Percentiles rank a stretch among this genome's conserved stretches.
phyloP scores from a whole-genome alignment of 1,140 invertebrate genomes.

The Lucilia cuprina region DNA sequence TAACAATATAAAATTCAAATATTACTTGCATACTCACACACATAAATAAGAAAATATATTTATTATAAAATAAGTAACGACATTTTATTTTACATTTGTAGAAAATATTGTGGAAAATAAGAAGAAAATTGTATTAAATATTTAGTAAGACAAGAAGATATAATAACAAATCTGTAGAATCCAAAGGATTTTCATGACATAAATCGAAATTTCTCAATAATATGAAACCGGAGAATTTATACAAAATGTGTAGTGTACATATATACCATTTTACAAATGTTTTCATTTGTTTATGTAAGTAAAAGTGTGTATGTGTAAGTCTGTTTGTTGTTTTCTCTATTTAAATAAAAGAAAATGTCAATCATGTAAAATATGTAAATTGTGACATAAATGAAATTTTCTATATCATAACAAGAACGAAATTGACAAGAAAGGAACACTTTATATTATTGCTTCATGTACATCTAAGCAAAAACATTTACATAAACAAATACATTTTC shows the following conservation, averaged over 20 bases:
- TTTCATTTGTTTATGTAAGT: neutral
- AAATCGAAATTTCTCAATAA: neutral
- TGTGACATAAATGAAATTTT: constrained; percentile 15
- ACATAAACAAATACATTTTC: too few relatives aligned
- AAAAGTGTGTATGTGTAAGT: neutral
- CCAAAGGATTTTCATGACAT: neutral
- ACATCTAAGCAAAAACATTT: neutral
- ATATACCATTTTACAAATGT: neutral
- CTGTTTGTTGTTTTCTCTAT: neutral
- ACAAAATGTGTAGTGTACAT: neutral
- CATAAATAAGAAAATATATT: neutral
- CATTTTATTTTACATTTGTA: neutral
- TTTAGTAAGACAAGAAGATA: neutral
- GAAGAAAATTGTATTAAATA: neutral
- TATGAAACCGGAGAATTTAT: neutral
- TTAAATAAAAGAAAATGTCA: constrained; percentile 1
- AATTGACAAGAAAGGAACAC: constrained; percentile 11
- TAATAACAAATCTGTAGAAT: neutral
- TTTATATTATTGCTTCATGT: neutral
- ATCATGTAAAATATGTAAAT: constrained; percentile 18
- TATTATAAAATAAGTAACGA: neutral
- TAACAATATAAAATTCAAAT: neutral
- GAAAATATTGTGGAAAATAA: neutral
- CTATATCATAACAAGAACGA: neutral
- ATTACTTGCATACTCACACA: neutral